Conservation (phyloP, 64 coral and sea anemone species). For the Pocillopora verrucosa region DNA sequence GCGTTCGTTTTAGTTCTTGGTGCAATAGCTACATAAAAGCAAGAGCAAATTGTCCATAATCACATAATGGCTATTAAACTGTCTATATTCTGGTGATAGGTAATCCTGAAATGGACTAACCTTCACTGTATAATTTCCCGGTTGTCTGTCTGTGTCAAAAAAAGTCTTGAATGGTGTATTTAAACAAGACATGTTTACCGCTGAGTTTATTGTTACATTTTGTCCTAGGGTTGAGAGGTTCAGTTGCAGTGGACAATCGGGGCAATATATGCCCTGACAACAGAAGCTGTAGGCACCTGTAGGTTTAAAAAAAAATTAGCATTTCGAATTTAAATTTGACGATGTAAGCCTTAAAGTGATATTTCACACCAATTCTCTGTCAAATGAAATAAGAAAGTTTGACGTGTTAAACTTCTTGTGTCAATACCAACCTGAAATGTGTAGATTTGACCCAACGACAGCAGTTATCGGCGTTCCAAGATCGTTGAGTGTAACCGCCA, state of each 20-base stretch:
- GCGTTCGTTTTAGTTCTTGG: too few relatives aligned
- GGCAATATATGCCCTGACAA: background rate
- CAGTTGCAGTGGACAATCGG: background rate
- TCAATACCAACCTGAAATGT: background rate
- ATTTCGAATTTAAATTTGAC: too few relatives aligned
- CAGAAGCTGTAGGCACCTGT: background rate
- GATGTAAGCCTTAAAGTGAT: too few relatives aligned
- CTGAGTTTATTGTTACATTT: background rate
- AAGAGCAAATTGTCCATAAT: too few relatives aligned
- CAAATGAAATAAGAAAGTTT: background rate
- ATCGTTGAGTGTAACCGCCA: background rate
- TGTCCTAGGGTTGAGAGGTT: background rate
- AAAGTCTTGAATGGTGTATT: background rate
- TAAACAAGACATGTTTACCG: conserved; percentile 38
- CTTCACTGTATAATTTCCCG: background rate
- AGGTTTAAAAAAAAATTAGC: background rate
- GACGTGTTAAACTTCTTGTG: too few relatives aligned
- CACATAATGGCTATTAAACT: too few relatives aligned
- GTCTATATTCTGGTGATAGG: too few relatives aligned
- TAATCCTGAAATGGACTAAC: background rate
- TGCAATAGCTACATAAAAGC: too few relatives aligned
- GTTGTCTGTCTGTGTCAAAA: background rate
- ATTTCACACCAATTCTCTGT: too few relatives aligned
- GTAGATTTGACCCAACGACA: background rate
- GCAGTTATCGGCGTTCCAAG: background rate